Base-by-base conservation (phyloP, 2,113 vertebrate genomes). In the Campylorhamphus procurvoides region DNA sequence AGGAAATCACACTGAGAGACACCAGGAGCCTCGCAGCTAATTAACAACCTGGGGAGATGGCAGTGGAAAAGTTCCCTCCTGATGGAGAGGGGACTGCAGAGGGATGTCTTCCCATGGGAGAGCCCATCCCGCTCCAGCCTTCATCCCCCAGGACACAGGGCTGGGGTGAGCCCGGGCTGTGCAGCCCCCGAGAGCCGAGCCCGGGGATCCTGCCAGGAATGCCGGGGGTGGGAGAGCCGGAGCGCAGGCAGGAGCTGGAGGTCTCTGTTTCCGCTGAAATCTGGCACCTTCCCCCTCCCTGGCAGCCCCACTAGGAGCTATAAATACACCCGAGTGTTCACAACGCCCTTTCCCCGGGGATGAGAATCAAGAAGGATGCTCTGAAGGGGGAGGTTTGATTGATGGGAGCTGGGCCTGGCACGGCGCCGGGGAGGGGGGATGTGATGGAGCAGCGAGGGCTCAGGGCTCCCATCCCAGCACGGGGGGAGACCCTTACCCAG, bases 241-340 rank as follows among this genome's bases (percentile, higher is more conserved):
- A 80, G 91, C 1, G 6, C 76, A 56, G 59, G 74, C 78, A 94
- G 90, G 29, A 90, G 82, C 73, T 44, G 78, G 79, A 85, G 87
- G 92, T 92, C 94, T 84, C 59, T 3, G 0, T 73, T 96, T 94
- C 90, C 44, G 14, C 55, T 74, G 44, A 53, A 88, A 87, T 77
- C 87, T 73, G 92, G 78, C 94, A 56, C 69, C 83, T 77, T 90
- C 78, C 87, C 75, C 79, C 90, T 85, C 83, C 25, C 68, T 81
- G 83, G 74, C 92, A 94, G 78, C 63, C 74, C 90, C 64, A 12
- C 58, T 31, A 59, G 53, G 8, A 42, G 83, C 69, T 94, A 68
- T 84, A 96, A 93, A 90, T 87, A 90, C 14, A 76, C 7, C 59
- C 2, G 2, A 87, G 90, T 9, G 25, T 40, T 68, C 74, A 12